phyloP scores from a whole-genome alignment of 2,888 invertebrate species.

The Galerucella nymphaeae region DNA sequence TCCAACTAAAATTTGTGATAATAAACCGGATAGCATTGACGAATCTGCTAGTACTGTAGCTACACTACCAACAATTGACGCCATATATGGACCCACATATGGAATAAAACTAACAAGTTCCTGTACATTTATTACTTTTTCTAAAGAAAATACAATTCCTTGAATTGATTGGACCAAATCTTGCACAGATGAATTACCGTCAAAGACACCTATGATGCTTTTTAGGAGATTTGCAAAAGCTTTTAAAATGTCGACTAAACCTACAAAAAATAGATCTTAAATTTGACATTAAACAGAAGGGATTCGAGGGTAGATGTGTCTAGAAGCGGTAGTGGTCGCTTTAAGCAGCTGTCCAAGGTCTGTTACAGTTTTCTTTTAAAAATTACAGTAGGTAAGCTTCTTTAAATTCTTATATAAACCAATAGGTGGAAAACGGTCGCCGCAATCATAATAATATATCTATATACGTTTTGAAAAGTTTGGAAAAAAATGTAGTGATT shows the following conservation, averaged over 20 bases:
- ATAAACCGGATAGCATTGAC: constrained; percentile 31
- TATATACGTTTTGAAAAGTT: too few species aligned
- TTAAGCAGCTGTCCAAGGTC: too few species aligned
- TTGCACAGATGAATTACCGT: constrained; percentile 19
- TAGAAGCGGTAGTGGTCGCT: too few species aligned
- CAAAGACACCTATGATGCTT: constrained; percentile 25
- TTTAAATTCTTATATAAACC: too few species aligned
- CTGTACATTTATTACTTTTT: constrained; percentile 26
- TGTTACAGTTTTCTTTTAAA: too few species aligned
- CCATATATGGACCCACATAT: constrained; percentile 21
- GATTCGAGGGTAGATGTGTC: too few species aligned
- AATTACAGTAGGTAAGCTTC: too few species aligned
- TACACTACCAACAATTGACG: constrained; percentile 25
- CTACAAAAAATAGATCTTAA: constrained; percentile 15
- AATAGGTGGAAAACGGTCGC: too few species aligned
- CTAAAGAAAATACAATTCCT: constrained; percentile 21
- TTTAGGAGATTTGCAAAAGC: constrained; percentile 23
- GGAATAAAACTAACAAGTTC: constrained; percentile 23
- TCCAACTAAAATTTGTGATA: constrained; percentile 30
- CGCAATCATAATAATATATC: too few species aligned
- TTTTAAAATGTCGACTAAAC: constrained; percentile 22
- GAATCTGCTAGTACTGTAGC: constrained; percentile 26
- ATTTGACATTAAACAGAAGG: background rate
- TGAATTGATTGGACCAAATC: constrained; percentile 27
- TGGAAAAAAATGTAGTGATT: too few species aligned